Conservation (phyloP, 2,113 vertebrate genomes). For the Brachyhypopomus gauderio region DNA sequence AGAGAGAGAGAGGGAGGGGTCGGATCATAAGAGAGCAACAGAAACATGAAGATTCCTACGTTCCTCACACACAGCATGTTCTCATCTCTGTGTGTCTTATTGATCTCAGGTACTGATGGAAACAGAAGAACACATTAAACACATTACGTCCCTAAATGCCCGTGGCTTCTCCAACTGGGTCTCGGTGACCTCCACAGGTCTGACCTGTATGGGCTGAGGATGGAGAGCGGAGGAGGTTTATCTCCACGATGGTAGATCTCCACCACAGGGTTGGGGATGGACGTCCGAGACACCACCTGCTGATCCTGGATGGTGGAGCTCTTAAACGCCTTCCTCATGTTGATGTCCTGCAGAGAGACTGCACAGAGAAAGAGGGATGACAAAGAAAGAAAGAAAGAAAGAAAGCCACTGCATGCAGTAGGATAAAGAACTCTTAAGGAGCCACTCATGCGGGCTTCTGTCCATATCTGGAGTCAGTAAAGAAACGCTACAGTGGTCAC, state of each 20-base stretch:
- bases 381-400: not conserved
- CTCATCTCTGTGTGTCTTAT: not conserved
- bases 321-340: constrained; percentile 94
- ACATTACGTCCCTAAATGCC: not conserved
- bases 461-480: not conserved
- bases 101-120: not conserved
- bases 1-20: not conserved
- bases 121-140: not conserved
- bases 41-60: not conserved
- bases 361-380: constrained; percentile 32
- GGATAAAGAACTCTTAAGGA: not conserved
- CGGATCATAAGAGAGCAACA: too few relatives aligned
- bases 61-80: not conserved
- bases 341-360: constrained; percentile 93
- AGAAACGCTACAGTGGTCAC: not conserved
- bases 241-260: constrained; percentile 91
- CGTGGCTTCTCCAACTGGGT: too few relatives aligned
- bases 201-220: constrained; percentile 88
- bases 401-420: not conserved
- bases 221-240: constrained; percentile 90
- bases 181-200: not conserved
- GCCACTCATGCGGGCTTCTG: not conserved
- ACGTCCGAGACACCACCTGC: constrained; percentile 89
- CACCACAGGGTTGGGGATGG: constrained; percentile 89
- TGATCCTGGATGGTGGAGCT: constrained; percentile 92